Percentiles rank a stretch among this genome's conserved stretches.
phyloP scores from a whole-genome alignment of 2,113 vertebrate species.

The Lophius piscatorius region DNA sequence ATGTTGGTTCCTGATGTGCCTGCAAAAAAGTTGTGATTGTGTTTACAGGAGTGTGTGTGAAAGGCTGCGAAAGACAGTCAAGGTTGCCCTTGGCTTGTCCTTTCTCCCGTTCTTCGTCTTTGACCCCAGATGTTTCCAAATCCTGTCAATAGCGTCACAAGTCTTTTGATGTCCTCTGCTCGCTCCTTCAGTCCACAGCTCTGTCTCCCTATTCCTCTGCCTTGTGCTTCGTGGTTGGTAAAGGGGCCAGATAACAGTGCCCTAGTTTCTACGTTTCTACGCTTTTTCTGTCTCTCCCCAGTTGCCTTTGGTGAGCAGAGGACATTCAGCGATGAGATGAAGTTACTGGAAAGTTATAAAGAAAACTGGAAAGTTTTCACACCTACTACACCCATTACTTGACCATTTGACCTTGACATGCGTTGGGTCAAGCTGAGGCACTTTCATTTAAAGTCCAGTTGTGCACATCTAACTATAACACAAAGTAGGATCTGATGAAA shows the following conservation, averaged over 20 bases:
- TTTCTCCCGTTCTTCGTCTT: constrained; percentile 15
- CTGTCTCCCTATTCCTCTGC: constrained; percentile 61
- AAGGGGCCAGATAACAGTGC: constrained; percentile 80
- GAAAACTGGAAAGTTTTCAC: constrained; percentile 10
- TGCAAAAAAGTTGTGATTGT: not conserved
- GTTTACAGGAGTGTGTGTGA: not conserved
- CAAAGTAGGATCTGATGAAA: constrained; percentile 9
- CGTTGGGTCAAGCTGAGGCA: not conserved
- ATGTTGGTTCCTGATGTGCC: constrained; percentile 63
- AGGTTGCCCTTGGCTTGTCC: constrained; percentile 10
- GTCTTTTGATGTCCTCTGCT: constrained; percentile 48
- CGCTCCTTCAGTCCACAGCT: constrained; percentile 50
- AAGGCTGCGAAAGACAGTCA: not conserved
- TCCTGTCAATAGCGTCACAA: constrained; percentile 31
- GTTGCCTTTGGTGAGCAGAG: constrained; percentile 66
- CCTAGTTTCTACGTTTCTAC: constrained; percentile 77
- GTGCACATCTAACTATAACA: constrained; percentile 2
- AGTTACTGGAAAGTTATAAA: too few relatives aligned
- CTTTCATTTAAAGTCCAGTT: constrained; percentile 7
- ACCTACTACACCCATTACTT: not conserved
- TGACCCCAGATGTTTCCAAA: constrained; percentile 40
- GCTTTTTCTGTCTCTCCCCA: constrained; percentile 73
- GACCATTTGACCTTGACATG: not conserved
- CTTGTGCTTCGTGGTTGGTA: constrained; percentile 65
- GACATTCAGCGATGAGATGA: constrained; percentile 64